Base-by-base conservation (phyloP, 2,113 vertebrate genomes). In the Xiphophorus hellerii region DNA sequence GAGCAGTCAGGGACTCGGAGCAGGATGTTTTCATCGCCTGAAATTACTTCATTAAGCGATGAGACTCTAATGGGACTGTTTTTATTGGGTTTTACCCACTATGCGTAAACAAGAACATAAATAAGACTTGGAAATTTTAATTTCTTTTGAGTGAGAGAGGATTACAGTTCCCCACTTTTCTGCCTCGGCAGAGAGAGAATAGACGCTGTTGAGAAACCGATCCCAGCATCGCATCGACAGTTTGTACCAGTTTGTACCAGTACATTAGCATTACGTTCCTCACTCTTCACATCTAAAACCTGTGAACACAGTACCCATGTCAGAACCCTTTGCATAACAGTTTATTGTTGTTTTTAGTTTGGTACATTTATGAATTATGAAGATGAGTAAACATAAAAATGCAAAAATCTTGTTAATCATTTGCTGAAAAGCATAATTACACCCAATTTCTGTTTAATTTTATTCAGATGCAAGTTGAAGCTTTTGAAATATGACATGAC, bases 1-100 rank as follows among this genome's bases (percentile, higher is more conserved):
- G 33, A 73, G 44, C 27, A 60, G 54, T 9, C 62, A 71, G 29
- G n/a, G 51, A 58, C 7, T 48, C 39, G 17, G 22, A 69, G 62
- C 11, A 35, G 29, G 68, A 66, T 10, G 22, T 27, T 63, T 66
- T 39, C 14, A 54, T 42, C 8, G 6, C 58, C 58, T 66, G 29
- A 60, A 60, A 44, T 65, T 28, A n/a, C 17, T 81, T 67, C 67
- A 17, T 70, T 62, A 69, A 15, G 48, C 35, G 33, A 8, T 0
- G 2, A 39, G 31, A 69, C 39, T 60, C 15, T 70, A 3, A 73
- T 63, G 29, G 29, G 0, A 17, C 58, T 31, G 1, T 68, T 66
- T 80, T 64, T 63, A 11, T 62, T 69, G 28, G 37, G 1, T 39
- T 28, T 76, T 77, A 48, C 44, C 17, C 5, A 17, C 44, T 20